Base-by-base conservation (phyloP, 2,888 invertebrate species). In the Chirona hameri region DNA sequence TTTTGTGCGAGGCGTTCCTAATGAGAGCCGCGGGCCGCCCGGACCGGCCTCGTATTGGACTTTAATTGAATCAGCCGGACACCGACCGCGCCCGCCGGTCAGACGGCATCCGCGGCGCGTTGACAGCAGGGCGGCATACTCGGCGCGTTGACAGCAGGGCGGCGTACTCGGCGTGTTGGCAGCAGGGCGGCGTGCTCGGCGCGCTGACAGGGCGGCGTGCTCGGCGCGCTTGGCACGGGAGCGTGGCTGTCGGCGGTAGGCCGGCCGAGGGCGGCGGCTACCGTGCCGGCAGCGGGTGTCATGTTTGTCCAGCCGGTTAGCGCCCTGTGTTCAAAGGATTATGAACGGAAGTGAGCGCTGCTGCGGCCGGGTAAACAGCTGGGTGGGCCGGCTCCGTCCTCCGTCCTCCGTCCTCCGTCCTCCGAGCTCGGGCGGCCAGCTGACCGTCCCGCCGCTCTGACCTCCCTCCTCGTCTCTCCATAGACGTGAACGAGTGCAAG, bases 401-500 rank as follows among this genome's bases (percentile, higher is more conserved):
- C 65, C 27, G 65, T n/a, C n/a, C n/a, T n/a, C n/a, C n/a, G n/a
- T n/a, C n/a, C 65, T 10, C n/a, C 65, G 65, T 4, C 60, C 65
- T 24, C 65, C 27, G 65, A n/a, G n/a, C n/a, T n/a, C n/a, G n/a
- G n/a, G 18, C 52, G 15, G 12, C 18, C 52, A n/a, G n/a, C 65
- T 27, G 27, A 65, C 39, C 39, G 39, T n/a, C 15, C 60, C 12
- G 3, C 18, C 12, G 3, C 18, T 52, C 15, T 52, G 65, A 24
- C 65, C 65, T n/a, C n/a, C 57, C n/a, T 65, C 9, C n/a, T 65
- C 52, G 15, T 12, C 52, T 52, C 52, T 4, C 52, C 52, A 18
- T 88, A 93, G 93, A 93, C 88, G 92, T 93, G 86, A 93, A 93
- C 88, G 93, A 93, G 87, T 95, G 95, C 88, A 92, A 92, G 86